Evolutionary conservation across 2,797 vertebrate genomes (phyloP).

Genomic region (Potorous gilbertii): DNA sequence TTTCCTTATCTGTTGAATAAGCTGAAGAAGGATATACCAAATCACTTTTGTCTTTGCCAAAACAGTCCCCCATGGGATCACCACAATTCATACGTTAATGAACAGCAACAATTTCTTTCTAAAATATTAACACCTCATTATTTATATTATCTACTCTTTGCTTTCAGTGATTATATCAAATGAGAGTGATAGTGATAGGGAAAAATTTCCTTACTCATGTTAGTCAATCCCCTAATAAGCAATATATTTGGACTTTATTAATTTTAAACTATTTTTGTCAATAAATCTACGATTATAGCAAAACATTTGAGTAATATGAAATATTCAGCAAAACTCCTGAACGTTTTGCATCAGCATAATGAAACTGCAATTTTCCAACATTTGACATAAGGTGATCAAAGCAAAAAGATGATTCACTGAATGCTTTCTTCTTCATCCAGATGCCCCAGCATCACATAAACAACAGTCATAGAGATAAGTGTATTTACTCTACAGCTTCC

Average conservation of each 20-base stretch:
- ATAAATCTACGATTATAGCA: constrained; percentile 1
- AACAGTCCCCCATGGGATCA: background rate
- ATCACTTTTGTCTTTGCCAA: background rate
- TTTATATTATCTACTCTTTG: background rate
- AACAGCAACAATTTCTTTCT: background rate
- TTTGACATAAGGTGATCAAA: constrained; percentile 33
- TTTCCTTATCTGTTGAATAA: background rate
- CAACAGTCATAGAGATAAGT: constrained; percentile 38
- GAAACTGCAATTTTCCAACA: constrained; percentile 12
- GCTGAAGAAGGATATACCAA: background rate
- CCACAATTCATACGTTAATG: background rate
- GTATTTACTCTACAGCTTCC: constrained; percentile 11
- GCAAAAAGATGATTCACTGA: background rate
- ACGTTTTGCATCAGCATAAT: background rate
- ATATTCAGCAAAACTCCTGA: background rate
- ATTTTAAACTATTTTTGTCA: background rate
- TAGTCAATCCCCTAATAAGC: background rate
- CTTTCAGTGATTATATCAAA: background rate
- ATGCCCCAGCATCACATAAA: constrained; percentile 28
- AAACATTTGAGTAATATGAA: background rate
- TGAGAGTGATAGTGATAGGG: background rate
- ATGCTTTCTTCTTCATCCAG: background rate
- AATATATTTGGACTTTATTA: background rate
- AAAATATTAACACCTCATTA: background rate
- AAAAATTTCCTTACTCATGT: background rate